Evolutionary conservation across 2,888 invertebrate genomes (phyloP), one percentile per base, ranked within the genome.

Genomic region (Macrophya alboannulata): DNA sequence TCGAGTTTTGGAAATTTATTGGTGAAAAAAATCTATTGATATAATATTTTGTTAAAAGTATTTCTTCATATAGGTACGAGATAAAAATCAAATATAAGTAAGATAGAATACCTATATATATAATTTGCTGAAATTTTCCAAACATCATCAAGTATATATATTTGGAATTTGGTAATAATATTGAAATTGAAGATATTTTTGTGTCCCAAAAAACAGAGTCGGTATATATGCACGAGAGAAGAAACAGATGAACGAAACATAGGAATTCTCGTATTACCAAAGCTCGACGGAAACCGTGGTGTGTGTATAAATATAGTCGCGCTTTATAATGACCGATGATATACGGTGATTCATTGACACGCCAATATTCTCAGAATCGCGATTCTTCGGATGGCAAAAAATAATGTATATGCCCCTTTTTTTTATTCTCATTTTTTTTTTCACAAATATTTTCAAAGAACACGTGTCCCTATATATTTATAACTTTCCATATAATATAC

Each of bases 281-380:
- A 74, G 72, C 45, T 74, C 21, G 43, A 45, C 17, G 72, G 45
- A 72, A 43, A 45, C 15, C 40, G 40, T 43, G 17, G n/a, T n/a
- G 4, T 40, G 51, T 51, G 17, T 51, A 51, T 31, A 77, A 51
- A 77, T 77, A 77, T 37, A 77, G 77, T 37, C 15, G 48, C 9
- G 48, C 9, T 8, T 55, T 37, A 55, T 77, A 77, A 77, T 55
- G n/a, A 77, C 77, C 17, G 43, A 55, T 43, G 37, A 55, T 77
- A 55, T 77, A 17, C 55, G 77, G 48, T 77, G 77, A 77, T 55
- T 77, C 77, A 77, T 77, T 55, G 77, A 77, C 77, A 77, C 31
- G 31, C 55, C 15, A 17, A 55, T 76, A 76, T 74, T 43, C 17
- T 8, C 31, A n/a, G 51, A 77, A 77, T 77, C 51, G 9, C n/a